Evolutionary conservation across 2,888 invertebrate genomes (phyloP).

Genomic region (Pomacea canaliculata): DNA sequence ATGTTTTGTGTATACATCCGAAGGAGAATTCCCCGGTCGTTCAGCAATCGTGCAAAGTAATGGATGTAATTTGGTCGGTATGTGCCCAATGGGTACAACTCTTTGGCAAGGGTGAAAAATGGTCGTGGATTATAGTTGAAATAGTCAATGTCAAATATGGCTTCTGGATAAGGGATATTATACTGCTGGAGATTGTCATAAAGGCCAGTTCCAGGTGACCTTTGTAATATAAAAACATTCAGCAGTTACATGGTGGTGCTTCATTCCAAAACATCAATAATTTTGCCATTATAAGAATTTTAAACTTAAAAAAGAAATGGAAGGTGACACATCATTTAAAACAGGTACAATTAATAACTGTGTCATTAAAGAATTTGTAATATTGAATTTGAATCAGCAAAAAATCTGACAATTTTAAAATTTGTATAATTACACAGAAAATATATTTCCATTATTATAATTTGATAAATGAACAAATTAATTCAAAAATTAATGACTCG

Average conservation of each 20-base stretch:
- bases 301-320: too few species aligned
- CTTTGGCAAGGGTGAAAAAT: slow-evolving; percentile 70
- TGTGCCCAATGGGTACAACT: slow-evolving; percentile 69
- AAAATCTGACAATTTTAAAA: too few species aligned
- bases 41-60: slow-evolving; percentile 68
- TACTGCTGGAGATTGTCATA: slow-evolving; percentile 71
- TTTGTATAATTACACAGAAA: too few species aligned
- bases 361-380: too few species aligned
- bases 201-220: slow-evolving; percentile 70
- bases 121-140: slow-evolving; percentile 69
- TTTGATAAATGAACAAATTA: too few species aligned
- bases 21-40: slow-evolving; percentile 68
- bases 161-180: slow-evolving; percentile 71
- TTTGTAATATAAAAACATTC: slow-evolving; percentile 34
- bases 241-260: not conserved
- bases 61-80: slow-evolving; percentile 71
- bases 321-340: too few species aligned
- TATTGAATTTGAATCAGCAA: too few species aligned
- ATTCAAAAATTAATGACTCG: too few species aligned
- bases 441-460: too few species aligned
- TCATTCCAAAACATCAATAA: not conserved
- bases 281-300: not conserved
- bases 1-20: slow-evolving; percentile 72
- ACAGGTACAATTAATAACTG: too few species aligned
- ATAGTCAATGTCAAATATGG: slow-evolving; percentile 71